Evolutionary conservation across 2,888 invertebrate genomes (phyloP), one percentile per base, ranked within the genome.

Genomic region (Polydrusus cervinus): DNA sequence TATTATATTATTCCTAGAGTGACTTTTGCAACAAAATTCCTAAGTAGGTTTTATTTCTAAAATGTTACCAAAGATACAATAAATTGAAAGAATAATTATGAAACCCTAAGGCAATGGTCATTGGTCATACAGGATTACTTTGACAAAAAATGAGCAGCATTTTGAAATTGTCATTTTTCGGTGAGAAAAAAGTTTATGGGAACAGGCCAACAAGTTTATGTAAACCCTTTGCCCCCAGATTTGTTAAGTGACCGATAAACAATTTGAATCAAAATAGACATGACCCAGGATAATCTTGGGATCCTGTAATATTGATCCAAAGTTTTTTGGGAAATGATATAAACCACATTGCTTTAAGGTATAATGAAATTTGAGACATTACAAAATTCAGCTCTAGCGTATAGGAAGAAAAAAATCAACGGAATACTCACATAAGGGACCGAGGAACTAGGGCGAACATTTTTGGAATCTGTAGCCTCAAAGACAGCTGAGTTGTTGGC

Each of bases 391-490:
- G 43, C 16, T 53, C 13, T 53, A 30, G 25, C 25, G 25, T n/a
- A 20, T 53, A 53, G 13, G 3, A 25, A 18, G 16, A 51, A 18
- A 51, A n/a, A 57, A 34, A 34, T 34, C 11, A 60, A 60, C 11
- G 30, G 3, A 60, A 73, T 84, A 86, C 86, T 86, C 80, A 86
- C 86, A 84, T 81, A 69, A 85, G 71, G 71, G 83, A 82, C 79
- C 83, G 82, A 66, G 86, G 85, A 79, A 84, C 78, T 57, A 82
- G 80, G 77, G 85, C 82, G 77, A 85, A 85, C 86, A 86, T 86
- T 83, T 84, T 85, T 80, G 77, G 79, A 78, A 71, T 66, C 74
- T 68, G 53, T 71, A 76, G 62, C 49, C 67, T 55, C 67, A 69
- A 25, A 55, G 71, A 78, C 74, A 76, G 76, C 76, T 76, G 74